These are phyloP conservation scores for Mola mola DNA, from an alignment of 2,113 vertebrate species.

Conservation along the genomic window DNA sequence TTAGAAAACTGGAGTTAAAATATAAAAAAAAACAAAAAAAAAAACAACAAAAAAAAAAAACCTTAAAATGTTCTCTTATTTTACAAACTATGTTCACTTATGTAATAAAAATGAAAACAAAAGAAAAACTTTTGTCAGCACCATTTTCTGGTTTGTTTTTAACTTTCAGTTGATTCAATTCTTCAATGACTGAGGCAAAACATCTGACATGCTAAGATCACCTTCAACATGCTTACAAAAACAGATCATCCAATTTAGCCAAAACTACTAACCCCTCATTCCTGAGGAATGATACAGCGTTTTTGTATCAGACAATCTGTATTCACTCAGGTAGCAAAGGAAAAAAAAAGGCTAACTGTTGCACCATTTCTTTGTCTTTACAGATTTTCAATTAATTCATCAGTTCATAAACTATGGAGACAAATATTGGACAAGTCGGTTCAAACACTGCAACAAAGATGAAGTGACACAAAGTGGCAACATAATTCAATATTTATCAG, in stretches of 20 bases:
- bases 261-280: conserved; percentile 35
- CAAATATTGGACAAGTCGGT: conserved; percentile 32
- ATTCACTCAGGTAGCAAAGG: conserved; percentile 11
- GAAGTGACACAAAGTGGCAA: conserved; percentile 49
- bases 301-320: conserved; percentile 5
- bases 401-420: conserved; percentile 3
- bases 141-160: conserved; percentile 62
- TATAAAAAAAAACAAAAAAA: conserved; percentile 70
- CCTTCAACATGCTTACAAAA: conserved; percentile 45
- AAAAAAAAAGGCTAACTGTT: conserved; percentile 15
- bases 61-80: conserved; percentile 75
- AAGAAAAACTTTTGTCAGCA: conserved; percentile 78
- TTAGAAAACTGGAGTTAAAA: conserved; percentile 80
- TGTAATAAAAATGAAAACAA: conserved; percentile 74
- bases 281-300: conserved; percentile 45
- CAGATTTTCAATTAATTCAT: background rate
- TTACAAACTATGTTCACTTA: conserved; percentile 82
- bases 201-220: conserved; percentile 21
- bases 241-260: conserved; percentile 38
- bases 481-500: conserved; percentile 40
- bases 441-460: conserved; percentile 35
- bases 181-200: conserved; percentile 21
- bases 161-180: conserved; percentile 41
- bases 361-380: background rate
- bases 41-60: conserved; percentile 67